Conservation (phyloP, 2,797 vertebrate species). For the Pantherophis alleghaniensis region DNA sequence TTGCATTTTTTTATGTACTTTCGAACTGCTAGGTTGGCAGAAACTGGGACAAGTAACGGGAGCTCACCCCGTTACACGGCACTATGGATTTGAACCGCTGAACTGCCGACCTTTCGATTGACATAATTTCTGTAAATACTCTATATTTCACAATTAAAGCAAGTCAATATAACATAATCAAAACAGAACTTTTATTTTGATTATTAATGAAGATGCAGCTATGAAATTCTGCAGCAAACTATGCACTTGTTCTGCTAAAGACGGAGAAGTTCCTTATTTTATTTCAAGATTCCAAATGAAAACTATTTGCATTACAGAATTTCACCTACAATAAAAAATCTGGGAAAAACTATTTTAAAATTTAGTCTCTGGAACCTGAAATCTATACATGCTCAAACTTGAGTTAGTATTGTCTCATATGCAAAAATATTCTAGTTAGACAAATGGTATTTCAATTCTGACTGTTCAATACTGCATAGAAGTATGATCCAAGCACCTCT, state of each 20-base stretch:
- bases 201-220: neutral
- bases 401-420: neutral
- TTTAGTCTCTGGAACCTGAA: neutral
- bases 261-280: neutral
- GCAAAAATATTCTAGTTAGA: neutral
- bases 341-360: neutral
- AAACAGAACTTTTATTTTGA: neutral
- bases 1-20: too few relatives aligned
- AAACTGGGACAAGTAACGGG: too few relatives aligned
- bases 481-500: neutral
- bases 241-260: neutral
- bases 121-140: neutral
- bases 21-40: too few relatives aligned
- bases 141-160: neutral
- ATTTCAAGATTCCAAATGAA: neutral
- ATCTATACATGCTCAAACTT: neutral
- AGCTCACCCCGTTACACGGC: too few relatives aligned
- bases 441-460: neutral
- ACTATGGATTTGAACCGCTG: too few relatives aligned
- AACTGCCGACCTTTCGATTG: too few relatives aligned
- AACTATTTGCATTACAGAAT: neutral
- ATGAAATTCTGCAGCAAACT: neutral
- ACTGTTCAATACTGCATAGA: neutral
- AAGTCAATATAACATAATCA: neutral
- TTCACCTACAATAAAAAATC: neutral